phyloP scores from a whole-genome alignment of 2,797 vertebrate genomes.

The Xenops minutus region DNA sequence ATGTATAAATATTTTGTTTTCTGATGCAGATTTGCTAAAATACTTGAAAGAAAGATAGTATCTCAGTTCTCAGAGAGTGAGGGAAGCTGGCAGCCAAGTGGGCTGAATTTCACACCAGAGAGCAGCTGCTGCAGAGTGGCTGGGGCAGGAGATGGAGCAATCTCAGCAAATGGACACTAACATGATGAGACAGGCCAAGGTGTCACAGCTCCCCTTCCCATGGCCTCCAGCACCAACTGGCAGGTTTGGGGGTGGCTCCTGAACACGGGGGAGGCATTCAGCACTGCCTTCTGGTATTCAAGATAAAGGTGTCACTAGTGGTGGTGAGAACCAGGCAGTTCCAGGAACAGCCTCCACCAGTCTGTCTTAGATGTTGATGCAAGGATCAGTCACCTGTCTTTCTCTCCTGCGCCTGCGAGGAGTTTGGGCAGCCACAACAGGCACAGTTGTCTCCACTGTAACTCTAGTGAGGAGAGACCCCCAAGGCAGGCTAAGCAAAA shows the following conservation, averaged over 20 bases:
- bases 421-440: background rate
- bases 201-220: background rate
- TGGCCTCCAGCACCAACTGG: background rate
- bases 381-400: background rate
- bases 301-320: rapidly evolving
- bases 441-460: background rate
- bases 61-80: background rate
- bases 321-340: background rate
- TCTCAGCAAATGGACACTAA: background rate
- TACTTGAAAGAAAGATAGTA: background rate
- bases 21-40: background rate
- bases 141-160: background rate
- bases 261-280: background rate
- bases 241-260: background rate
- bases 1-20: background rate
- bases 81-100: background rate
- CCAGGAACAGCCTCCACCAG: background rate
- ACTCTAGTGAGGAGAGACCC: background rate
- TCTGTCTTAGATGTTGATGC: too few relatives aligned
- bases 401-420: background rate
- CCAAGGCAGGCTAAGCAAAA: background rate
- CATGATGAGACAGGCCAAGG: background rate
- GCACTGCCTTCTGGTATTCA: background rate
- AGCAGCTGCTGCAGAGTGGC: background rate
- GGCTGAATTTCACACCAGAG: background rate